Evolutionary conservation across 2,797 vertebrate genomes (phyloP).

Genomic region (Mormyrus hasselquistii): DNA sequence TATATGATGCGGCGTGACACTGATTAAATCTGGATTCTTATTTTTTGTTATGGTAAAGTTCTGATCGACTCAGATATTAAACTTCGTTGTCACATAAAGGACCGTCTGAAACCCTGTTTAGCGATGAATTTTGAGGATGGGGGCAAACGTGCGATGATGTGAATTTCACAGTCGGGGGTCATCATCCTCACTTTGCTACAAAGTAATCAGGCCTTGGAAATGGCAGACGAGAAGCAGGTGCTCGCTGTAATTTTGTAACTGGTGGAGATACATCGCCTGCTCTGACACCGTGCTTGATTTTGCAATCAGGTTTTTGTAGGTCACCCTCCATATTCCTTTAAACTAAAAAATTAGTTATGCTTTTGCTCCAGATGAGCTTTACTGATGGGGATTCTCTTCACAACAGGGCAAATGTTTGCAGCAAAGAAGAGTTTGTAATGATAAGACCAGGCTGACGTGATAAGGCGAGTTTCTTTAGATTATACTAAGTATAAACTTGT

Average conservation of each 20-base stretch:
- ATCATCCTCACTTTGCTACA: slow-evolving; percentile 41
- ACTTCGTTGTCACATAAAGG: background rate
- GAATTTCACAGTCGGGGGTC: slow-evolving; percentile 50
- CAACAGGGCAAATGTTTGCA: background rate
- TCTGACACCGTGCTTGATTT: slow-evolving; percentile 10
- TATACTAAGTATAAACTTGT: background rate
- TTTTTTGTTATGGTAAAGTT: background rate
- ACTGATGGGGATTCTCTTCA: background rate
- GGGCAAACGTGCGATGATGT: slow-evolving; percentile 42
- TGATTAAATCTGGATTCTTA: background rate
- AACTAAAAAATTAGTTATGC: background rate
- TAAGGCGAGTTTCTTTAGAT: background rate
- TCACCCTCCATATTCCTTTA: background rate
- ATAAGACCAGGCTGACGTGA: background rate
- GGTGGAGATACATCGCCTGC: slow-evolving; percentile 1
- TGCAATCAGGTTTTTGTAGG: background rate
- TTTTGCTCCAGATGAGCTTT: background rate
- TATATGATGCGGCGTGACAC: background rate
- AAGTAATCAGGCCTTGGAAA: slow-evolving; percentile 46
- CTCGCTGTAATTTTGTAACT: slow-evolving; percentile 35
- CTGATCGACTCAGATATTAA: background rate
- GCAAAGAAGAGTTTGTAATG: background rate
- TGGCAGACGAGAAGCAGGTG: slow-evolving; percentile 32
- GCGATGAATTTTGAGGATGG: slow-evolving; percentile 54
- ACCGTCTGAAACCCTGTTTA: slow-evolving; percentile 41